Percentiles rank a stretch among this genome's conserved stretches.
Conservation (phyloP, 2,113 vertebrate genomes). For the Apeltes quadracus region DNA sequence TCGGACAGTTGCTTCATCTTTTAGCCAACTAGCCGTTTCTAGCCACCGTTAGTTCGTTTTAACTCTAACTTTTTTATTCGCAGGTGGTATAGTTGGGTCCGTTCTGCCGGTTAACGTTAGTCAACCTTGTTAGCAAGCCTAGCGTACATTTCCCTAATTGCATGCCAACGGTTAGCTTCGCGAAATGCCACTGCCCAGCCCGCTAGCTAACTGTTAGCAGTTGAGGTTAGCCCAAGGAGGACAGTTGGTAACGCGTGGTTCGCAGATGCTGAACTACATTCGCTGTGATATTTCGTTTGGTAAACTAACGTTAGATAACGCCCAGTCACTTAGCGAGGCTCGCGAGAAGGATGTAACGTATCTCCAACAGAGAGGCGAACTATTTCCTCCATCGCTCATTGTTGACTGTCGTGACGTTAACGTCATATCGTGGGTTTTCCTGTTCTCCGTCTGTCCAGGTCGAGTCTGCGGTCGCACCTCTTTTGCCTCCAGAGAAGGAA, state of each 20-base stretch:
- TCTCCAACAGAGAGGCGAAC: constrained; percentile 1
- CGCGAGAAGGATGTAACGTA: not conserved
- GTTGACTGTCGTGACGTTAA: constrained; percentile 34
- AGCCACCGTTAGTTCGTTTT: not conserved
- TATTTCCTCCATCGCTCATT: not conserved
- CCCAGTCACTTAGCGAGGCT: not conserved
- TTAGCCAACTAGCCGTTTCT: constrained; percentile 7
- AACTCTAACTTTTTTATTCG: not conserved
- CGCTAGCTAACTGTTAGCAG: constrained; percentile 71
- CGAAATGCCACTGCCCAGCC: constrained; percentile 45
- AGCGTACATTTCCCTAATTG: constrained; percentile 29
- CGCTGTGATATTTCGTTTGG: not conserved
- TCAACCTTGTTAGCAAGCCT: constrained; percentile 16
- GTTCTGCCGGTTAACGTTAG: not conserved
- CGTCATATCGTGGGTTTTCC: constrained; percentile 27
- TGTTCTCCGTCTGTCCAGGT: constrained; percentile 58
- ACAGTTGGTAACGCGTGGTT: constrained; percentile 9
- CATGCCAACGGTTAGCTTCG: constrained; percentile 49
- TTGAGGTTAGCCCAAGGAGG: constrained; percentile 52
- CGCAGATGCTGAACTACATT: constrained; percentile 46
- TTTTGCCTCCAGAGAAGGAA: constrained; percentile 40
- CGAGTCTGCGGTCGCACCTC: constrained; percentile 55
- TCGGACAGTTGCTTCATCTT: constrained; percentile 29
- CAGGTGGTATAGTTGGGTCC: not conserved
- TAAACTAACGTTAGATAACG: not conserved